These are phyloP conservation scores for Platanista minor DNA, from an alignment of 2,113 vertebrate species.

Conservation along the genomic window DNA sequence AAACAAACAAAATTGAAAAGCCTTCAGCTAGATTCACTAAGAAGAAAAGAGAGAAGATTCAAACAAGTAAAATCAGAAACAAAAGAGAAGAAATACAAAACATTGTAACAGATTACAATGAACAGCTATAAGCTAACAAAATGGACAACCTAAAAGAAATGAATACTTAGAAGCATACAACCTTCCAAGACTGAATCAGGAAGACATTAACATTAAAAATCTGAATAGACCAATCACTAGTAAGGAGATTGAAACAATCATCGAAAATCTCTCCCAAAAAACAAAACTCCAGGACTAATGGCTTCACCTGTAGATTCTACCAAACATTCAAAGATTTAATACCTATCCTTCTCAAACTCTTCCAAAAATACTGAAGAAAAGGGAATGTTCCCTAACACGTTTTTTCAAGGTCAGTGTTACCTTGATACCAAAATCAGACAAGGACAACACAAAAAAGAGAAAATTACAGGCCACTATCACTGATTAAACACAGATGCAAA, in stretches of 20 bases:
- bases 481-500: neutral
- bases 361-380: neutral
- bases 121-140: neutral
- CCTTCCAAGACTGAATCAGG: neutral
- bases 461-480: neutral
- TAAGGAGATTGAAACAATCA: neutral
- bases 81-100: neutral
- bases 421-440: neutral
- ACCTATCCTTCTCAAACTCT: neutral
- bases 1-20: neutral
- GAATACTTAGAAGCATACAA: neutral
- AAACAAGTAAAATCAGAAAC: neutral
- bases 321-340: neutral
- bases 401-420: neutral
- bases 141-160: neutral
- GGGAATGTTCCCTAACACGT: neutral
- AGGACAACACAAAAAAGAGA: neutral
- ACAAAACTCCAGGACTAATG: neutral
- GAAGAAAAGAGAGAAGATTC: neutral
- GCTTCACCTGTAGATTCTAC: neutral
- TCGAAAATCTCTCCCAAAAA: neutral
- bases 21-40: neutral
- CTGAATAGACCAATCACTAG: neutral
- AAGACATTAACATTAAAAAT: neutral
- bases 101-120: neutral